Evolutionary conservation across 2,888 invertebrate genomes (phyloP), one percentile per base, ranked within the genome.

Genomic region (Arge pagana): DNA sequence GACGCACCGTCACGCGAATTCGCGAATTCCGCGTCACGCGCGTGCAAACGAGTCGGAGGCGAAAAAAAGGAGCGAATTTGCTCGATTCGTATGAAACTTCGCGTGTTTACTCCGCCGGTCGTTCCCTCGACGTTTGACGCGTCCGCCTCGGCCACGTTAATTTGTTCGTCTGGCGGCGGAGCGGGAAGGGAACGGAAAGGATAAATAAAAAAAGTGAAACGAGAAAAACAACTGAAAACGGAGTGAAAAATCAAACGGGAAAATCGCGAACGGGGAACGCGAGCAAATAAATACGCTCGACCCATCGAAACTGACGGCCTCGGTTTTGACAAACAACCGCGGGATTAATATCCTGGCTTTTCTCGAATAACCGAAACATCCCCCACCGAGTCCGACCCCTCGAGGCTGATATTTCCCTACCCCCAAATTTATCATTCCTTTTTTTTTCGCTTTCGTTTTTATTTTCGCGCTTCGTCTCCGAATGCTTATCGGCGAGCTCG

Each of bases 341-440:
- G 19, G 42, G 42, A 42, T 42, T 42, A 42, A 42, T 42, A 42
- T 42, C 31, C 42, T 42, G 42, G 42, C 42, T 42, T 42, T 42
- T 19, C 42, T 30, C 28, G 42, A 19, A 42, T 42, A 19, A n/a
- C 42, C 21, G 42, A n/a, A n/a, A n/a, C 19, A 42, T 42, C 19
- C 42, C 42, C 15, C 42, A n/a, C 19, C 30, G 42, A 42, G 19
- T 28, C 21, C 16, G 10, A 30, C 11, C 42, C 42, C 42, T 19
- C 30, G 30, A 42, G 42, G 42, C 42, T 42, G 21, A 42, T 21
- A 31, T 26, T 28, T 16, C 30, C 18, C 28, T 19, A 30, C 30
- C 42, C 8, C 8, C 28, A 42, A 15, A 30, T 30, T 30, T 18
- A 42, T 16, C 31, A 19, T 30, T 11, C 11, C 31, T 42, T 42